Evolutionary conservation across 2,888 invertebrate genomes (phyloP), one percentile per base, ranked within the genome.

Genomic region (Hydriomena furcata): DNA sequence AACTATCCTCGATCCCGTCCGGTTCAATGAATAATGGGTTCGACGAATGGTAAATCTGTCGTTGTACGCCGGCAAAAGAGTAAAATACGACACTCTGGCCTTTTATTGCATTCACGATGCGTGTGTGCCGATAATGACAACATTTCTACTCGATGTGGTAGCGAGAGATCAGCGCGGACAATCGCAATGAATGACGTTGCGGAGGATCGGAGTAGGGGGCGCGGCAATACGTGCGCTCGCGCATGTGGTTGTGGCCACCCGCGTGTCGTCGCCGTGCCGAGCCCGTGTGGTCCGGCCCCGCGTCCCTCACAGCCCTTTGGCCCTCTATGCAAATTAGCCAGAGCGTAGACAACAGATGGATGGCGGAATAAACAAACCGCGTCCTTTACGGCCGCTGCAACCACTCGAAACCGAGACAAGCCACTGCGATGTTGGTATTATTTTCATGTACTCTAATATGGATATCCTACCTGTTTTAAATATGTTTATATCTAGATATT

Each of bases 301-400:
- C 68, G 59, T 66, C 68, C 65, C 70, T 53, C 68, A 28, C 62
- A 52, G 65, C 61, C 66, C 66, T 63, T 65, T 69, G 69, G 77
- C 81, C 86, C 87, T 84, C 87, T 88, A 90, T 90, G 90, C 90
- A 90, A 89, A 90, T 90, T 90, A 88, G 88, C 85, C 84, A 72
- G 65, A 74, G 82, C 81, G 86, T 85, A 88, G 88, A 89, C 88
- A 89, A 89, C 89, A 89, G 89, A 89, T 89, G 88, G 90, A 90
- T 87, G 83, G 87, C 84, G 86, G 86, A 87, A 89, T 89, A 86
- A 89, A 89, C 88, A 89, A 86, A 84, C 79, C 77, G 74, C 80
- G 83, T 82, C 84, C 82, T 85, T 84, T 84, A 75, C 82, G 75
- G 72, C 63, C 66, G 68, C 61, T 65, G 69, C 66, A 58, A 62